Evolutionary conservation across 1,140 invertebrate genomes (phyloP).

Genomic region (Marisa cornuarietis): DNA sequence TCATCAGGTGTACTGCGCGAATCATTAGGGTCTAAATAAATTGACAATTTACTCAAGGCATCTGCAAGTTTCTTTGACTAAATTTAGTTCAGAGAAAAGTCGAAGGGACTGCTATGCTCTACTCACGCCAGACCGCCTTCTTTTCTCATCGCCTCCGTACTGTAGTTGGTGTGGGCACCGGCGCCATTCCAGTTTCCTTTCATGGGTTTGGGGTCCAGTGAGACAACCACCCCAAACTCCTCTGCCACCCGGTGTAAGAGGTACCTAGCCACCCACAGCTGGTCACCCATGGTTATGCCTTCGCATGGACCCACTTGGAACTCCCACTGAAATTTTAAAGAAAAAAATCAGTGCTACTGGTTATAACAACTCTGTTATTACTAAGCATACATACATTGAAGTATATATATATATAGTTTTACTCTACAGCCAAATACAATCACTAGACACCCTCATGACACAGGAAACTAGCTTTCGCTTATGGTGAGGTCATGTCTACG

Average conservation of each 20-base stretch:
- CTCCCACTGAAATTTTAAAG: conserved; percentile 36
- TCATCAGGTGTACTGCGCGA: background rate
- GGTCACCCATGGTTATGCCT: conserved; percentile 84
- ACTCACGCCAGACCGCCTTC: conserved; percentile 77
- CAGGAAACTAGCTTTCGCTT: too few species aligned
- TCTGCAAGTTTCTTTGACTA: background rate
- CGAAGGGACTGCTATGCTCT: conserved; percentile 73
- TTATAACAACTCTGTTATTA: too few species aligned
- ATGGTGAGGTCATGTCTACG: too few species aligned
- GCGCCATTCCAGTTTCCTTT: conserved; percentile 90
- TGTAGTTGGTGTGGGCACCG: conserved; percentile 89
- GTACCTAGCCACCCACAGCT: conserved; percentile 88
- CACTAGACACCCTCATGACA: too few species aligned
- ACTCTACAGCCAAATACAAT: too few species aligned
- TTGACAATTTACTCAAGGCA: too few species aligned
- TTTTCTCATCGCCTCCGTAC: conserved; percentile 86
- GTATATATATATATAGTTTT: too few species aligned
- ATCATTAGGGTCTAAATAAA: too few species aligned
- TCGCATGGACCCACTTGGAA: conserved; percentile 61
- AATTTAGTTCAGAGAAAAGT: conserved; percentile 74
- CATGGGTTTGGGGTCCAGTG: conserved; percentile 89
- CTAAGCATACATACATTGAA: too few species aligned
- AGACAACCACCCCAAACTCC: conserved; percentile 90
- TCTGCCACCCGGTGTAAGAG: conserved; percentile 88
- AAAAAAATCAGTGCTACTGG: too few species aligned